Percentiles rank a stretch among this genome's conserved stretches.
Evolutionary conservation across 2,888 invertebrate genomes (phyloP).

Genomic region (Synergus gifuensis): DNA sequence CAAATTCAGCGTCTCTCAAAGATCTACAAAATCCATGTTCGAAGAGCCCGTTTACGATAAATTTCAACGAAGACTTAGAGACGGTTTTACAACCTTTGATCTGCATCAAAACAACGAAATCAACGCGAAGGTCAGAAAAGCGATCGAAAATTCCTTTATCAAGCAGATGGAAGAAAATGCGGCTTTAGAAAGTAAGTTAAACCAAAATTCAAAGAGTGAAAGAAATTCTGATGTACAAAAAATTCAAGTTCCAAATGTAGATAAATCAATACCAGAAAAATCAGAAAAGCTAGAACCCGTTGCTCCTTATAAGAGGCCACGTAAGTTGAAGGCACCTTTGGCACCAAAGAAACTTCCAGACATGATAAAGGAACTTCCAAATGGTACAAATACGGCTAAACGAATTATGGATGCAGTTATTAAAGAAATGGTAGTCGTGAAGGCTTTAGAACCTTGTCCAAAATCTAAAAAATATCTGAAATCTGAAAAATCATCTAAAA

Average conservation of each 20-base stretch:
- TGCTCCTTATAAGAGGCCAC: slow-evolving; percentile 43
- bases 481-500: slow-evolving; percentile 42
- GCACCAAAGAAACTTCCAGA: slow-evolving; percentile 64
- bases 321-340: slow-evolving; percentile 52
- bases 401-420: slow-evolving; percentile 78
- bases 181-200: slow-evolving; percentile 56
- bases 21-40: slow-evolving; percentile 73
- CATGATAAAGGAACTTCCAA: slow-evolving; percentile 71
- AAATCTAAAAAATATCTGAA: slow-evolving; percentile 44
- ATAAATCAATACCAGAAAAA: neutral
- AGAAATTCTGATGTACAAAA: neutral
- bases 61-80: slow-evolving; percentile 43
- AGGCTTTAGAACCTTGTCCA: slow-evolving; percentile 64
- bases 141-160: slow-evolving; percentile 74
- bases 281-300: neutral
- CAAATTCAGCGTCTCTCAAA: slow-evolving; percentile 65
- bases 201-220: slow-evolving; percentile 24
- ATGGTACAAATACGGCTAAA: slow-evolving; percentile 69
- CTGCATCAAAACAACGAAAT: slow-evolving; percentile 44
- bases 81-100: slow-evolving; percentile 45
- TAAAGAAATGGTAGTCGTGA: slow-evolving; percentile 75
- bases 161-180: slow-evolving; percentile 73
- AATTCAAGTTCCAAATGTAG: slow-evolving; percentile 17
- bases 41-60: slow-evolving; percentile 65
- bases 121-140: slow-evolving; percentile 71